Percentiles rank a stretch among this genome's conserved stretches.
Conservation (phyloP, 2,113 vertebrate species). For the Tetraodon nigroviridis region DNA sequence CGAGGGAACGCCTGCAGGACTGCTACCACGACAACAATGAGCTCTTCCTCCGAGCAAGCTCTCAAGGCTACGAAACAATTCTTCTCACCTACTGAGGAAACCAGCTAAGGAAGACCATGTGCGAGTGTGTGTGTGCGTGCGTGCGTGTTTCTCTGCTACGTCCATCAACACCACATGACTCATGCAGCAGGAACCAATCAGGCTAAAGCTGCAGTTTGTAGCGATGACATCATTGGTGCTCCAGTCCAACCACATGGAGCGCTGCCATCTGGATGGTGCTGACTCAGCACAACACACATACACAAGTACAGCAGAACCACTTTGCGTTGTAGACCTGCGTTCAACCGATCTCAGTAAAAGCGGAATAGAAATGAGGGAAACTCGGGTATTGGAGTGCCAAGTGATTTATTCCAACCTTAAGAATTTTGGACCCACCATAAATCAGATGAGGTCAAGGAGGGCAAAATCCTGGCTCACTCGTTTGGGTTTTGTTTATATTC, state of each 20-base stretch:
- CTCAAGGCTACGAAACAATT: conserved; percentile 15
- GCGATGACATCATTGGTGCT: conserved; percentile 51
- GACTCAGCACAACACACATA: conserved; percentile 57
- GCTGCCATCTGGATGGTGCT: conserved; percentile 65
- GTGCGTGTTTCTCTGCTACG: not conserved
- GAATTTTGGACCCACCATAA: not conserved
- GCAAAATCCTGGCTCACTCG: too few relatives aligned
- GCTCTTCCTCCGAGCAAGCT: conserved; percentile 58
- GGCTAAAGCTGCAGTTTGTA: conserved; percentile 21
- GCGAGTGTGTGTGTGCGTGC: not conserved
- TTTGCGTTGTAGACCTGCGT: conserved; percentile 3
- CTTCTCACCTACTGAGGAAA: conserved; percentile 17
- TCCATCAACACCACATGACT: conserved; percentile 39
- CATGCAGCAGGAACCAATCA: conserved; percentile 41
- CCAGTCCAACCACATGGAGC: conserved; percentile 48
- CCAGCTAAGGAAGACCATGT: conserved; percentile 7
- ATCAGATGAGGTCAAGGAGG: too few relatives aligned
- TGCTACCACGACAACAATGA: conserved; percentile 61
- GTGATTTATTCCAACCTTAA: too few relatives aligned
- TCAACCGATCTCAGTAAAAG: conserved; percentile 5
- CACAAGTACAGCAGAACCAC: not conserved
- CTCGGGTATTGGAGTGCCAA: too few relatives aligned
- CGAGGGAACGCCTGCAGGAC: conserved; percentile 13
- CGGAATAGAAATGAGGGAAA: not conserved
- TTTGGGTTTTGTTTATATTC: too few relatives aligned